Base-by-base conservation (phyloP, 2,888 invertebrate species). In the Amphipyra berbera region DNA sequence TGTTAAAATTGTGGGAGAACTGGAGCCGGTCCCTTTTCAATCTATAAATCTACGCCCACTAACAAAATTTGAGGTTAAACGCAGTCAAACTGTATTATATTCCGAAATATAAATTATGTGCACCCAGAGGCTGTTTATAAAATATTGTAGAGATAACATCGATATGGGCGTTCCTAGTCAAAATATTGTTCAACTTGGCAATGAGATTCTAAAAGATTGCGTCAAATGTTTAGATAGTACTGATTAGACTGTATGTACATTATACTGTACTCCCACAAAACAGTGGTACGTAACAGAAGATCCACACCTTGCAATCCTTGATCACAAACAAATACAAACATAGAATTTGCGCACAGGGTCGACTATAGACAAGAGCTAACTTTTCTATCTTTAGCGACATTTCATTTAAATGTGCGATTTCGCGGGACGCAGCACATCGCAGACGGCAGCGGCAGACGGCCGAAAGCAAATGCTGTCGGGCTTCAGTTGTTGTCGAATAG, bases 121-220 rank as follows among this genome's bases (percentile, higher is more conserved):
- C 15, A 46, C 60, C 72, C 38, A 35, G 27, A 73, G 77, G 71
- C 68, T 65, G 48, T 68, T 55, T 60, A 44, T 58, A 58, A 78
- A 60, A 78, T 70, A 81, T 68, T 61, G 66, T 49, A 12, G 45
- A 68, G 81, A 76, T 73, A 75, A 68, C 53, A 78, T 76, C 76
- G 46, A 54, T 57, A 61, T 60, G 58, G 59, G 52, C 47, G 38
- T 67, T 72, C 58, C 52, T 44, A 64, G 57, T 76, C 70, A 79
- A 79, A 81, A 79, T 81, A 80, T 79, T 71, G 72, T 76, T 76
- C 69, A 68, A 76, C 68, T 77, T 83, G 81, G 76, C 82, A 85
- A 75, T 83, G 83, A 82, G 67, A 79, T 83, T 77, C 54, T 64
- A 63, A 73, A 75, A 78, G 77, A 80, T 81, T 80, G 71, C 61